These are phyloP conservation scores for Condylura cristata DNA, from an alignment of 2,113 vertebrate genomes.

Conservation along the genomic window DNA sequence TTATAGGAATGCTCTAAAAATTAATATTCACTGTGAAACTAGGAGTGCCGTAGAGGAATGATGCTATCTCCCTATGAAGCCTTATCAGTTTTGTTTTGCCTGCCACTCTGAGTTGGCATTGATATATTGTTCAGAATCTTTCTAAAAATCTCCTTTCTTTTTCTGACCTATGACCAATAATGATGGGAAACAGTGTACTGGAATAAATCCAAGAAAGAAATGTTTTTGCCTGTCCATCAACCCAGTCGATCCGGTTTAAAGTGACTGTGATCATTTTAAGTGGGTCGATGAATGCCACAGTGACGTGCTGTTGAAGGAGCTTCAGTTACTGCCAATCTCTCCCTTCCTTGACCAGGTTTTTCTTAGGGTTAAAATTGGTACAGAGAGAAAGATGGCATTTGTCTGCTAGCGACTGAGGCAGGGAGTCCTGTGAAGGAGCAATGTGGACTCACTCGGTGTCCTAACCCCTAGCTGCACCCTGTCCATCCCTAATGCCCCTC, in stretches of 20 bases:
- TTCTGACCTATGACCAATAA: conserved; percentile 19
- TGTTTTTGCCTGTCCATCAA: conserved; percentile 45
- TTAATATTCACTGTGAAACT: conserved; percentile 66
- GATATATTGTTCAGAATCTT: conserved; percentile 57
- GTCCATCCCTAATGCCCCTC: too few species aligned
- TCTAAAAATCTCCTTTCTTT: conserved; percentile 50
- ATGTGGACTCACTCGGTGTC: not conserved
- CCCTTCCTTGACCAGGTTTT: not conserved
- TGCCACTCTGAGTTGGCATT: conserved; percentile 42
- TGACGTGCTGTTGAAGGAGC: not conserved
- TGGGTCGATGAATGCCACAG: not conserved
- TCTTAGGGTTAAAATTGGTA: not conserved
- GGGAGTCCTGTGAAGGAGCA: not conserved
- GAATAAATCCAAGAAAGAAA: conserved; percentile 40
- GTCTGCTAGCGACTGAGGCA: not conserved
- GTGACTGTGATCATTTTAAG: not conserved
- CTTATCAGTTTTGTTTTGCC: conserved; percentile 52
- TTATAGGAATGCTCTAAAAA: conserved; percentile 64
- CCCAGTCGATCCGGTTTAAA: not conserved
- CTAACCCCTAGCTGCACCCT: not conserved
- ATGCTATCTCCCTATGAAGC: conserved; percentile 20
- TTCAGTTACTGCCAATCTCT: not conserved
- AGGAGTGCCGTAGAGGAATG: not conserved
- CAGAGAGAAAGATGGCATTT: not conserved
- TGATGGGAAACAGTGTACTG: conserved; percentile 24